Base-by-base conservation (phyloP, 2,797 vertebrate genomes). In the Acridotheres tristis region DNA sequence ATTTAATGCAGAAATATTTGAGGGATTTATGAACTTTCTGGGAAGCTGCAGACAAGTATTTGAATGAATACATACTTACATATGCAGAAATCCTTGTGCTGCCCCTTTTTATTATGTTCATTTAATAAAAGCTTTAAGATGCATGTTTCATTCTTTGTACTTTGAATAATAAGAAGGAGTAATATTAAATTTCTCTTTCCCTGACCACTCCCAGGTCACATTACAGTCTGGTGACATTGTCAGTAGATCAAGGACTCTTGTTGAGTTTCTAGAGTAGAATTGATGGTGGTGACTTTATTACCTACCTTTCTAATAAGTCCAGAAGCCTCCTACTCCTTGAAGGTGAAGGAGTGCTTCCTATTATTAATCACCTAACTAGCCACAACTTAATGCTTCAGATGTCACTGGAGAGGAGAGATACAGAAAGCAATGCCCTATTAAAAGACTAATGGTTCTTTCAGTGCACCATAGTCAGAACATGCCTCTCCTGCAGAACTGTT, bases 1-100 rank as follows among this genome's bases (percentile, higher is more conserved):
- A 78, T 87, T 85, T 83, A 89, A 78, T 79, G 78, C 25, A 85
- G 63, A 94, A 74, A 42, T 87, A 62, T 67, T 34, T 91, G 77
- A 88, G 81, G 53, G 45, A 84, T 90, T 94, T 77, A 78, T 78
- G 77, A 45, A 58, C 58, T 91, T 91, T 11, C 53, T 87, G 68
- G 51, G 72, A 71, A 93, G 79, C 30, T 73, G 34, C 65, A 87
- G 67, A 65, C 32, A 55, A 85, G 63, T 32, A 47, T 62, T 93
- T 73, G 38, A 54, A 72, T 68, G 53, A 88, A 62, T 75, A 20
- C 40, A 29, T 50, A 40, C 40, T 88, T 51, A 48, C 12, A 7
- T 59, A 62, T 26, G 25, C 51, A 66, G 50, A 93, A 90, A 87
- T 90, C 27, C 30, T 73, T 81, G 18, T 58, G 15, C 51, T 80